Evolutionary conservation across 2,888 invertebrate species (phyloP), one percentile per base, ranked within the genome.

Genomic region (Acronicta psi): DNA sequence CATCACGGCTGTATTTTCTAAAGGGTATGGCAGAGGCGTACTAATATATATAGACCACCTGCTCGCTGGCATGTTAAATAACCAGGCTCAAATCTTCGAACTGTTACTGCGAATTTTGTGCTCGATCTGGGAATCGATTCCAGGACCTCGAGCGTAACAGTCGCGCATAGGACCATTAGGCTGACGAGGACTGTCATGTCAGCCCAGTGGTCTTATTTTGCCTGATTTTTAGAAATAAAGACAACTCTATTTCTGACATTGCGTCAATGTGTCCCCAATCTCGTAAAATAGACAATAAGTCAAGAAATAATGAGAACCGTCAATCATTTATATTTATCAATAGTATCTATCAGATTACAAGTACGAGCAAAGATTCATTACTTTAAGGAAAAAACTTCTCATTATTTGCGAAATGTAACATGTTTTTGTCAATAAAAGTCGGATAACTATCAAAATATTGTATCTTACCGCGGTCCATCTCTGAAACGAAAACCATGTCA

Each of bases 401-500:
- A 55, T 55, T 68, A 61, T 66, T 51, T 49, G 13, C 11, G n/a
- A 43, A 54, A 54, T 47, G 16, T 36, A 52, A 47, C 62, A 44
- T 46, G 47, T 57, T 72, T 73, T 58, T 43, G 44, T 59, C 65
- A 58, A 69, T 60, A 80, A 66, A 71, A 63, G 61, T 66, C 68
- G 53, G 51, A 60, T 64, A 64, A 65, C 57, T 61, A 64, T 63
- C 57, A 68, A 72, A 67, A 61, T 60, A 66, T 67, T 50, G 54
- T 74, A 74, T 58, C 51, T 47, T 25, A 42, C 52, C 23, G 43
- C 41, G 38, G 46, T 42, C 50, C 40, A 53, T 49, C 70, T 62
- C 66, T 76, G 59, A 80, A 79, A 73, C 65, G 70, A 70, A 80
- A 76, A 69, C 60, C 71, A 59, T 80, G 81, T 83, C 69, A 64